Evolutionary conservation across 1,140 invertebrate genomes (phyloP).

Genomic region (Pectinophora gossypiella): DNA sequence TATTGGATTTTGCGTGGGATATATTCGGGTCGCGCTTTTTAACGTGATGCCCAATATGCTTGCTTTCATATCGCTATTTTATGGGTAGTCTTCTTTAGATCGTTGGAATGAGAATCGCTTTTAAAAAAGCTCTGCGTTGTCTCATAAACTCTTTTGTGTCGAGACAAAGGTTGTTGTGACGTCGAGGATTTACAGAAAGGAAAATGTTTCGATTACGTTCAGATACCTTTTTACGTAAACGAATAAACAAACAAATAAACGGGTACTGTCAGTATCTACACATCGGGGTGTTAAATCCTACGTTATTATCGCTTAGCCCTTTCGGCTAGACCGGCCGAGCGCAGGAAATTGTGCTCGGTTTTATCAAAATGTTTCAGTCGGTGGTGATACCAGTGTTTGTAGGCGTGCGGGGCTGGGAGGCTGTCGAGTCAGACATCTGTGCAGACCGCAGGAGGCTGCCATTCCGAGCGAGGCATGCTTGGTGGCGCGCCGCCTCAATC

Average conservation of each 20-base stretch:
- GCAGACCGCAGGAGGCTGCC: too few species aligned
- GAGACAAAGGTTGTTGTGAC: neutral
- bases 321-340: constrained; percentile 12
- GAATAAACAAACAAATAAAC: constrained; percentile 3
- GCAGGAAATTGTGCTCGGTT: constrained; percentile 37
- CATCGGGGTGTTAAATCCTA: constrained; percentile 4
- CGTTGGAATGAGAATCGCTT: too few species aligned
- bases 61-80: neutral
- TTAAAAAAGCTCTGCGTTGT: too few species aligned
- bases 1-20: constrained; percentile 2
- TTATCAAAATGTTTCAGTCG: constrained; percentile 33
- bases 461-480: too few species aligned
- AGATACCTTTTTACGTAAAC: neutral
- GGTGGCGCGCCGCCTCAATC: too few species aligned
- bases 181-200: neutral
- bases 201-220: neutral
- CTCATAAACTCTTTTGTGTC: too few species aligned
- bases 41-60: constrained; percentile 1
- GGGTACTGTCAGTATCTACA: neutral
- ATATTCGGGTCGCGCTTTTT: neutral
- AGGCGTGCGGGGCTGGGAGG: too few species aligned
- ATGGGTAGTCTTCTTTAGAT: neutral
- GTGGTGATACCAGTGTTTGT: too few species aligned
- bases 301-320: constrained; percentile 9
- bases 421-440: too few species aligned